Evolutionary conservation across 1,140 invertebrate species (phyloP).

Genomic region (Hyposmocoma kahamanoa): DNA sequence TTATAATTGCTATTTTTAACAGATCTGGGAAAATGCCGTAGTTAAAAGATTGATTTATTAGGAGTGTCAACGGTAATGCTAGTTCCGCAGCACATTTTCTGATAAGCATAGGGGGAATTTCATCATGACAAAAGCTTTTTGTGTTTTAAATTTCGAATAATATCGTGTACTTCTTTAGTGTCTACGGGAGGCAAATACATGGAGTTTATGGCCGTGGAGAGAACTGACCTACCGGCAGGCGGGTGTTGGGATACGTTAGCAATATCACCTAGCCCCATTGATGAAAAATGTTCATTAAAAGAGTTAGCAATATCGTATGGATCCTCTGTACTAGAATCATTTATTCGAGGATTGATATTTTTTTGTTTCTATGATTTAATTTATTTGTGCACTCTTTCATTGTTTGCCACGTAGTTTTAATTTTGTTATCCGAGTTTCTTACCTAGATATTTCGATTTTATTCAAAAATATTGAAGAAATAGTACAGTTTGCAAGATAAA

Average conservation of each 20-base stretch:
- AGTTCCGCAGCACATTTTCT: background rate
- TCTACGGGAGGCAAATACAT: background rate
- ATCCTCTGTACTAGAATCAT: background rate
- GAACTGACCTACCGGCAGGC: too few species aligned
- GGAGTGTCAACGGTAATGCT: background rate
- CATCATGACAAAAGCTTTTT: background rate
- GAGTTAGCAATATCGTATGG: background rate
- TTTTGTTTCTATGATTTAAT: background rate
- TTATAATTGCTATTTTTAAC: too few species aligned
- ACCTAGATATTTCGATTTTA: too few species aligned
- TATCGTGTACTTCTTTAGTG: too few species aligned
- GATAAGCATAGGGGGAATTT: background rate
- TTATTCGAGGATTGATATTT: background rate
- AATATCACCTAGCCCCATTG: background rate
- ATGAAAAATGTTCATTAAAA: background rate
- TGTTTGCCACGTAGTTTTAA: background rate
- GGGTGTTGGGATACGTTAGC: background rate
- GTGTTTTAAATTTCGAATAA: background rate
- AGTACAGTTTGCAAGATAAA: too few species aligned
- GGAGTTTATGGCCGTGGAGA: background rate
- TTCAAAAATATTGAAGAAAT: too few species aligned
- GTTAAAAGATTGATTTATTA: background rate
- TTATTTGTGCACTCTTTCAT: background rate
- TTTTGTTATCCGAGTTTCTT: constrained; percentile 1
- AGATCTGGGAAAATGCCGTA: background rate